phyloP scores from a whole-genome alignment of 2,113 vertebrate genomes.

The Platycercus adscitus region DNA sequence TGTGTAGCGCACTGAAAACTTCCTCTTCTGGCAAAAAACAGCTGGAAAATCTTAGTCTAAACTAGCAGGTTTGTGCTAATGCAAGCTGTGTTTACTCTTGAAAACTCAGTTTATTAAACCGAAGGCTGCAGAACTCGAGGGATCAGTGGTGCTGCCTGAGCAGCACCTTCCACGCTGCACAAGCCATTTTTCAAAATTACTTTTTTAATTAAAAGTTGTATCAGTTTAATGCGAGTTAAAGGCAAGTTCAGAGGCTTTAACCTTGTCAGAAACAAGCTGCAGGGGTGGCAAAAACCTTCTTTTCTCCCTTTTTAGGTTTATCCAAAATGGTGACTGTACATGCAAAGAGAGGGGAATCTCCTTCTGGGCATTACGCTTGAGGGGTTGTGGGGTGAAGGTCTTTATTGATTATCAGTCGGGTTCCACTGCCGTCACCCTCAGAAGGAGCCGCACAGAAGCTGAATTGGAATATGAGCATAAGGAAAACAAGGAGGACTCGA shows the following conservation, averaged over 20 bases:
- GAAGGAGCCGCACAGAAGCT: constrained; percentile 21
- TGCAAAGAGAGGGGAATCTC: not conserved
- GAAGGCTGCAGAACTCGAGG: constrained; percentile 58
- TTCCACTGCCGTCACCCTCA: not conserved
- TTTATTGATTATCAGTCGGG: constrained; percentile 32
- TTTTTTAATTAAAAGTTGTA: constrained; percentile 75
- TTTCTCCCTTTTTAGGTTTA: not conserved
- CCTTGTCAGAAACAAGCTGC: not conserved
- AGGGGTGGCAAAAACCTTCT: not conserved
- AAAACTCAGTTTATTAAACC: constrained; percentile 70
- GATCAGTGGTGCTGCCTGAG: constrained; percentile 62
- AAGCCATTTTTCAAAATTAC: constrained; percentile 67
- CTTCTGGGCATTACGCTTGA: not conserved
- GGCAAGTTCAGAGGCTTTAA: constrained; percentile 31
- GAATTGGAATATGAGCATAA: constrained; percentile 32
- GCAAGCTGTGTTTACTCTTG: constrained; percentile 68
- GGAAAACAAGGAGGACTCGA: constrained; percentile 51
- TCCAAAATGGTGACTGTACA: not conserved
- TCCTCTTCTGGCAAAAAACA: not conserved
- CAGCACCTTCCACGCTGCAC: constrained; percentile 18
- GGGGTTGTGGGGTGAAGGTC: not conserved
- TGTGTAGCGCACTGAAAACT: not conserved
- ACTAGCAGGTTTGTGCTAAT: constrained; percentile 27
- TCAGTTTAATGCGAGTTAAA: constrained; percentile 52
- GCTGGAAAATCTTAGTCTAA: not conserved